A percentile compares a stretch with the other conserved stretches of the same genome.
These are phyloP conservation scores for Lepidonotus clava DNA, from an alignment of 2,888 invertebrate genomes.

Conservation along the genomic window DNA sequence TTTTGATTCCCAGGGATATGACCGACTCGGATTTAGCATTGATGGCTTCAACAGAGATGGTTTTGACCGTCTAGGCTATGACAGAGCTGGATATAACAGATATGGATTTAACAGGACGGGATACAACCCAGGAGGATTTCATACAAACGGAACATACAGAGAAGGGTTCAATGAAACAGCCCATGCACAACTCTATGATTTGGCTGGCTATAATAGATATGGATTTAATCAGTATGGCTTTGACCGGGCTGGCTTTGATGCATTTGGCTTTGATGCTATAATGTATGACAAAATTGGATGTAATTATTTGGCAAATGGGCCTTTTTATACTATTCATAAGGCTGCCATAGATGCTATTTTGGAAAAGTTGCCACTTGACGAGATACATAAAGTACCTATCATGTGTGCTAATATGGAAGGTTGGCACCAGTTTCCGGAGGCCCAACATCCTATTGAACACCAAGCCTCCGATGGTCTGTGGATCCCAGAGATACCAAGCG, in stretches of 20 bases:
- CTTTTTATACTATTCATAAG: conserved; percentile 73
- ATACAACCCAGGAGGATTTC: conserved; percentile 72
- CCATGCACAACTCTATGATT: conserved; percentile 64
- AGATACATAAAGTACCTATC: not conserved
- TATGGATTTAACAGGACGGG: conserved; percentile 77
- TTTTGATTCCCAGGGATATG: conserved; percentile 74
- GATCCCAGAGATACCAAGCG: not conserved
- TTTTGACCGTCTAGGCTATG: conserved; percentile 74
- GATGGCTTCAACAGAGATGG: conserved; percentile 77
- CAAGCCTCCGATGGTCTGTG: not conserved
- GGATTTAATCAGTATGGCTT: conserved; percentile 74
- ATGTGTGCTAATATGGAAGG: not conserved
- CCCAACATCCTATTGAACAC: not conserved
- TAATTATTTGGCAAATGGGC: conserved; percentile 74
- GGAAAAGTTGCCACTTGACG: not conserved
- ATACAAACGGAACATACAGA: conserved; percentile 62
- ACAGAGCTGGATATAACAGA: conserved; percentile 75
- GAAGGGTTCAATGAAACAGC: conserved; percentile 61
- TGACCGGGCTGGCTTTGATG: conserved; percentile 75
- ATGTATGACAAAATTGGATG: conserved; percentile 74
- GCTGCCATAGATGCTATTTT: not conserved
- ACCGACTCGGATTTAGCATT: conserved; percentile 72
- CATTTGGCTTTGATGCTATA: conserved; percentile 75
- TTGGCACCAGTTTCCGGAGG: not conserved
- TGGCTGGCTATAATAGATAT: conserved; percentile 73